These are phyloP conservation scores for Venusia cambrica DNA, from an alignment of 2,888 invertebrate genomes.

Conservation along the genomic window DNA sequence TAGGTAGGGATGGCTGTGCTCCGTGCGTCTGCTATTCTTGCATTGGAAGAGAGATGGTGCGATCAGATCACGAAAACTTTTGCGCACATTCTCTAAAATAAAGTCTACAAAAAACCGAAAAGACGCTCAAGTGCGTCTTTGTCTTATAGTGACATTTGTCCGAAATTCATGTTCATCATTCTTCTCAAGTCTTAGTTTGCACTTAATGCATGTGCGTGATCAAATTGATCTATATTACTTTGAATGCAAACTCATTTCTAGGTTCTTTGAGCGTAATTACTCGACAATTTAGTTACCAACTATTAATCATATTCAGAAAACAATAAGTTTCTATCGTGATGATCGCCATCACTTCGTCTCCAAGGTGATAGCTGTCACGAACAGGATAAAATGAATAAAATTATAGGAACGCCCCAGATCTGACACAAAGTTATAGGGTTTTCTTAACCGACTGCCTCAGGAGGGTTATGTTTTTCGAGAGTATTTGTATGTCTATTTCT, in stretches of 20 bases:
- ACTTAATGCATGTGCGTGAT: conserved; percentile 15
- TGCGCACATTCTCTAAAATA: too few species aligned
- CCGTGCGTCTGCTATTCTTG: too few species aligned
- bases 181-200: too few species aligned
- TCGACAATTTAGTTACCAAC: conserved; percentile 17
- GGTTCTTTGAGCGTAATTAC: conserved; percentile 4
- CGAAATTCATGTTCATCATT: too few species aligned
- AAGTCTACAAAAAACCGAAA: too few species aligned
- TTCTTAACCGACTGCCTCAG: conserved; percentile 1
- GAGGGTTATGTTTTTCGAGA: too few species aligned
- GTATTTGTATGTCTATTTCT: too few species aligned
- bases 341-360: conserved; percentile 12
- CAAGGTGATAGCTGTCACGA: conserved; percentile 21
- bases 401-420: conserved; percentile 7
- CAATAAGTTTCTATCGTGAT: conserved; percentile 15
- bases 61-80: too few species aligned
- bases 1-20: too few species aligned
- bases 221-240: conserved; percentile 12
- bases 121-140: too few species aligned
- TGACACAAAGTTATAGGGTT: conserved; percentile 7
- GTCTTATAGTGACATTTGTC: too few species aligned
- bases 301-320: conserved; percentile 18
- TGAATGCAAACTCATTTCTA: conserved; percentile 15
- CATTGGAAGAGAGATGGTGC: too few species aligned
- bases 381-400: conserved; percentile 11